phyloP scores from a whole-genome alignment of 2,113 vertebrate species.

The Anseranas semipalmata region DNA sequence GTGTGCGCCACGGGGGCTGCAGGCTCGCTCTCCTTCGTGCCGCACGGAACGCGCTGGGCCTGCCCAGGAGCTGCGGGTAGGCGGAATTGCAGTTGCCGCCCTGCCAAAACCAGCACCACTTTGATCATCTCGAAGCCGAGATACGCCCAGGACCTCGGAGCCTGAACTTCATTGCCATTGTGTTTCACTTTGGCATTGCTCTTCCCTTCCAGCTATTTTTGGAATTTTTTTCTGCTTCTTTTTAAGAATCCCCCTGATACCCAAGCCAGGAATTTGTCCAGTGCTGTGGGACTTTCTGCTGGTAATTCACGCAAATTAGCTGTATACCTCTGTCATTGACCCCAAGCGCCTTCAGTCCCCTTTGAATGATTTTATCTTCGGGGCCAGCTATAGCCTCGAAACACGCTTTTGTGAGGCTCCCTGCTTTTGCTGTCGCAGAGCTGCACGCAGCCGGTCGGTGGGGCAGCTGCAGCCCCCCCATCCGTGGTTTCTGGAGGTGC shows the following conservation, averaged over 20 bases:
- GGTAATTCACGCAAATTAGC: background rate
- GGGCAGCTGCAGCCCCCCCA: background rate
- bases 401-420: background rate
- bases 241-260: background rate
- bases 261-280: background rate
- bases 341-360: fast-evolving
- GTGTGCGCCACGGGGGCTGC: background rate
- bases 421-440: background rate
- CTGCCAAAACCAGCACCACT: background rate
- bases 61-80: fast-evolving
- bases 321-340: background rate
- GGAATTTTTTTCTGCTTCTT: background rate
- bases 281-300: background rate
- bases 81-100: background rate
- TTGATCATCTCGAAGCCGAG: fast-evolving
- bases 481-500: no score
- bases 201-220: background rate
- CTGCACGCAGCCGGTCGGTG: background rate
- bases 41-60: background rate
- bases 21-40: background rate
- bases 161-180: background rate
- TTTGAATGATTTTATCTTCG: background rate
- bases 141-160: fast-evolving
- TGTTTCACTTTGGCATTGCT: background rate
- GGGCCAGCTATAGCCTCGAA: background rate